Conservation (phyloP, 2,888 invertebrate species). For the Tetragonisca angustula region DNA sequence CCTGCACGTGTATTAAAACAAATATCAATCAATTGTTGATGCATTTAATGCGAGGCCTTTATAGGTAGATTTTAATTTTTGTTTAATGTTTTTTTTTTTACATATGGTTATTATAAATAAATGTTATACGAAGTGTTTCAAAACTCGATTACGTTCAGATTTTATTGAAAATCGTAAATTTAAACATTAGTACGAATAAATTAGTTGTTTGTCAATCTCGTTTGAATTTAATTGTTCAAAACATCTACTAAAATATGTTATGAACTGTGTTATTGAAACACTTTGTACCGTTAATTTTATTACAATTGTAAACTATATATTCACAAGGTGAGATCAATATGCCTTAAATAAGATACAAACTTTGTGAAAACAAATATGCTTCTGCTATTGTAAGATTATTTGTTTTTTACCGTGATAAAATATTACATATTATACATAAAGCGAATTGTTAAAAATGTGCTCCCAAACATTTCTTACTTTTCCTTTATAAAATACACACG, state of each 20-base stretch:
- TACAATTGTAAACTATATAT: slow-evolving; percentile 51
- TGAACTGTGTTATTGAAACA: slow-evolving; percentile 22
- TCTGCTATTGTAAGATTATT: slow-evolving; percentile 64
- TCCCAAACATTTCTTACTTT: slow-evolving; percentile 50
- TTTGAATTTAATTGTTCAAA: neutral
- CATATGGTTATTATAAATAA: slow-evolving; percentile 21
- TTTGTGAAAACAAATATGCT: slow-evolving; percentile 58
- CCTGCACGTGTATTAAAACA: slow-evolving; percentile 35
- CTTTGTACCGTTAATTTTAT: slow-evolving; percentile 47
- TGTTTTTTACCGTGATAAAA: slow-evolving; percentile 71
- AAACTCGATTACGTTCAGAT: slow-evolving; percentile 5
- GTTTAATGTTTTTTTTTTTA: slow-evolving; percentile 50
- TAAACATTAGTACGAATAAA: neutral
- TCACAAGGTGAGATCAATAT: slow-evolving; percentile 37
- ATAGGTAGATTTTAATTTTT: slow-evolving; percentile 77
- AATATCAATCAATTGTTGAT: slow-evolving; percentile 54
- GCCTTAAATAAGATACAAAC: slow-evolving; percentile 52
- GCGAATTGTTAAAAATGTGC: slow-evolving; percentile 55
- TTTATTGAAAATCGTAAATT: neutral
- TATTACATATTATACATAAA: slow-evolving; percentile 63
- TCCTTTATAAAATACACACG: slow-evolving; percentile 23
- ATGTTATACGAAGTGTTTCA: slow-evolving; percentile 49
- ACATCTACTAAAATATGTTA: neutral
- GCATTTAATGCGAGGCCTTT: slow-evolving; percentile 75
- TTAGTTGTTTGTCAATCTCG: neutral